Base-by-base conservation (phyloP, 2,797 vertebrate species). In the Artibeus lituratus region DNA sequence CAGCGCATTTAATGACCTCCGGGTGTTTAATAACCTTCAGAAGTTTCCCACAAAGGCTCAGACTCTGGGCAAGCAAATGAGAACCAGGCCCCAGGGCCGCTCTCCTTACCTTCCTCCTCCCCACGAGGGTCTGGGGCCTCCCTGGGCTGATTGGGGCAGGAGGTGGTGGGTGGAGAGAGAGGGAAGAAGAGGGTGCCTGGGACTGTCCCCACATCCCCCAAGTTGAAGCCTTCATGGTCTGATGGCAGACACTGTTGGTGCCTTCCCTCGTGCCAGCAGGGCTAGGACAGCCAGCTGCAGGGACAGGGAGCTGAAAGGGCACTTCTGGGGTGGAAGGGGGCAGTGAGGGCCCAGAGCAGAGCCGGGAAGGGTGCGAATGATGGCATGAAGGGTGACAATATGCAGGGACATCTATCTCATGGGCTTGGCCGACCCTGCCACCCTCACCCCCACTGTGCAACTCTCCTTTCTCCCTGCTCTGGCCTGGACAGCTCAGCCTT, bases 11-110 rank as follows among this genome's bases (percentile, higher is more conserved):
- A 98, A 98, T 96, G 97, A 97, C 97, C 97, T 97, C 97, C 62
- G 97, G 96, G 97, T 97, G 97, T 97, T 97, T 97, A 98, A 97
- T 97, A 98, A 97, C 97, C 97, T 95, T 97, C 97, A 97, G 97
- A 97, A 97, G 97, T 97, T 97, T 96, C 97, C 96, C 97, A 97
- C 97, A 98, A 97, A 97, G 94, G 91, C 97, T 94, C 95, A 96
- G 92, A 87, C 94, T 90, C 95, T 95, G 83, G 96, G 95, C 92
- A 97, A 87, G 97, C 96, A 98, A 98, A 98, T 97, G 97, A 98
- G 96, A 97, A 97, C 96, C 97, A 98, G 97, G 96, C 97, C 90
- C 72, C 37, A 42, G 53, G 88, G 83, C 93, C 95, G 94, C 81
- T 95, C 65, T 87, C 90, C 77, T 86, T 94, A 93, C 97, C 93